A percentile compares a stretch with the other conserved stretches of the same genome.
Conservation (phyloP, 2,797 vertebrate species). For the Cynodonichthys magdalenae region DNA sequence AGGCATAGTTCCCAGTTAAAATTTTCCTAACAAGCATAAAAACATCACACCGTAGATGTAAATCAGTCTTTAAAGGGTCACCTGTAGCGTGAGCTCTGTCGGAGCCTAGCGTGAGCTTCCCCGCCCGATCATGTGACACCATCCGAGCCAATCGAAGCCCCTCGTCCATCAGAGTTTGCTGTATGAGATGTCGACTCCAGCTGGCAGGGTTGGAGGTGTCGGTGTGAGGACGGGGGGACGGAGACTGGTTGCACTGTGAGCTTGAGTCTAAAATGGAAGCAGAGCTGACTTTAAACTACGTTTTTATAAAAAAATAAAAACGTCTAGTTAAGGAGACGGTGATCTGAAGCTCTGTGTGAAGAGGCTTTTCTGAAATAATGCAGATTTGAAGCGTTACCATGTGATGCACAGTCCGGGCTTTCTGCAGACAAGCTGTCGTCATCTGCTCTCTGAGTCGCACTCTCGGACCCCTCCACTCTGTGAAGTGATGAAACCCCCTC, state of each 20-base stretch:
- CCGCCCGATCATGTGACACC: slow-evolving; percentile 90
- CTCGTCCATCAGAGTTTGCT: slow-evolving; percentile 97
- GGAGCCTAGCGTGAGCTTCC: slow-evolving; percentile 87
- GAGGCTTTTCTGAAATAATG: neutral
- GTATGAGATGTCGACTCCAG: slow-evolving; percentile 96
- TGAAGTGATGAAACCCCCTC: slow-evolving; percentile 73
- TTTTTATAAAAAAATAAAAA: slow-evolving; percentile 13
- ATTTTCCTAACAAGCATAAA: slow-evolving; percentile 10
- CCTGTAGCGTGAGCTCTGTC: slow-evolving; percentile 86
- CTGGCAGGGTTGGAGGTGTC: slow-evolving; percentile 85
- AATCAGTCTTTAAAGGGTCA: slow-evolving; percentile 71
- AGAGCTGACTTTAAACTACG: slow-evolving; percentile 53
- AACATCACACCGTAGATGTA: slow-evolving; percentile 19
- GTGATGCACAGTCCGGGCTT: slow-evolving; percentile 88
- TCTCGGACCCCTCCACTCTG: slow-evolving; percentile 76
- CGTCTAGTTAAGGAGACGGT: too few species aligned
- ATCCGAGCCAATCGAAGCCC: slow-evolving; percentile 95
- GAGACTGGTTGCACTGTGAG: slow-evolving; percentile 82
- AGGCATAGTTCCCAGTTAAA: neutral
- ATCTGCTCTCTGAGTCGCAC: slow-evolving; percentile 80
- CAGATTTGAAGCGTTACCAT: slow-evolving; percentile 76
- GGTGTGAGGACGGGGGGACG: slow-evolving; percentile 84
- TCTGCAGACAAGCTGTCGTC: slow-evolving; percentile 92
- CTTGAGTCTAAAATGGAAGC: slow-evolving; percentile 76
- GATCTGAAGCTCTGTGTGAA: too few species aligned